These are phyloP conservation scores for Halisarca cf. caerulea DNA, from an alignment of 37 sponge, comb jelly and placozoan genomes.

Conservation along the genomic window DNA sequence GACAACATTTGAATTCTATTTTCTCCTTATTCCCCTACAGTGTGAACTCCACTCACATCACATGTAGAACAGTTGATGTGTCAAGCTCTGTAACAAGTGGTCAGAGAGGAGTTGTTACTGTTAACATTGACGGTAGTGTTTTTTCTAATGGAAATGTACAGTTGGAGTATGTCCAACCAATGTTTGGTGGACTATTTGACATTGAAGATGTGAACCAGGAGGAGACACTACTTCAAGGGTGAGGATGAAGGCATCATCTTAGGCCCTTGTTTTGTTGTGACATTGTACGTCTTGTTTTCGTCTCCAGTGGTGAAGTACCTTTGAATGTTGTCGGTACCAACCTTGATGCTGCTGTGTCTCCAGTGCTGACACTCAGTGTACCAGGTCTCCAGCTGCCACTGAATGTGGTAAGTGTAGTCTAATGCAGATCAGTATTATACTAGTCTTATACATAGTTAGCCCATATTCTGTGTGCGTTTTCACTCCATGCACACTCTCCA, in stretches of 20 bases:
- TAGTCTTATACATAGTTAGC: too few relatives aligned
- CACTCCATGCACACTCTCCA: too few relatives aligned
- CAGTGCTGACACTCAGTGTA: not conserved
- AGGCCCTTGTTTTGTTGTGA: not conserved
- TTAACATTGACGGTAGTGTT: not conserved
- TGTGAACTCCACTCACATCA: too few relatives aligned
- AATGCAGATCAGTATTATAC: too few relatives aligned
- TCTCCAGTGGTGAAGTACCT: slow-evolving; percentile 3
- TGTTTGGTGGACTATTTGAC: not conserved
- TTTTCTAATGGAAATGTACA: not conserved
- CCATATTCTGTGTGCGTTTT: too few relatives aligned
- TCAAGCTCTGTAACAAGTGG: too few relatives aligned
- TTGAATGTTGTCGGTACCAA: not conserved
- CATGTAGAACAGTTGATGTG: too few relatives aligned
- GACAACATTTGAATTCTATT: too few relatives aligned
- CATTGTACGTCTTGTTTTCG: too few relatives aligned
- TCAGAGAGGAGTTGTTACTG: not conserved
- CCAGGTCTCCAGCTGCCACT: too few relatives aligned
- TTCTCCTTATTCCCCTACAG: too few relatives aligned
- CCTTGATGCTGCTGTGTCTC: slow-evolving; percentile 9
- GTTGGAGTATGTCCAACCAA: not conserved
- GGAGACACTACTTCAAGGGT: not conserved
- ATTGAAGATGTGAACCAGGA: not conserved
- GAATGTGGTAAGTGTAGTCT: too few relatives aligned
- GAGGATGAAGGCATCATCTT: not conserved